A percentile compares a stretch with the other conserved stretches of the same genome.
These are phyloP conservation scores for Boulengeromyrus knoepffleri DNA, from an alignment of 2,113 vertebrate species.

Conservation along the genomic window DNA sequence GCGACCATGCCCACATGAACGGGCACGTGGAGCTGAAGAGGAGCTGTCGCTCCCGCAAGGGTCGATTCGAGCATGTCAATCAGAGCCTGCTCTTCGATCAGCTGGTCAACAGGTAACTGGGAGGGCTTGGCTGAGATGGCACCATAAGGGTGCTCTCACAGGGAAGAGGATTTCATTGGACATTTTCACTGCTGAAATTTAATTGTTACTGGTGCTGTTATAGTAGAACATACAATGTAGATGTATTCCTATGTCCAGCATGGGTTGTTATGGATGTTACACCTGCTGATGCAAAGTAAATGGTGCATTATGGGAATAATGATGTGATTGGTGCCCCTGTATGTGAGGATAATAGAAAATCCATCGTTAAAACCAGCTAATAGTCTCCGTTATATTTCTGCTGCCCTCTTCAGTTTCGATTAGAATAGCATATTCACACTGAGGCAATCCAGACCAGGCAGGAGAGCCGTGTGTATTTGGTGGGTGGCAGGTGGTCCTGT, in stretches of 20 bases:
- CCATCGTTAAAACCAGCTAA: not conserved
- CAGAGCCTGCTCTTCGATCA: constrained; percentile 97
- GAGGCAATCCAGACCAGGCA: not conserved
- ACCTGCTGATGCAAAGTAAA: not conserved
- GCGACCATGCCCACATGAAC: constrained; percentile 86
- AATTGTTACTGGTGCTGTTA: not conserved
- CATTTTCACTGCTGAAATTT: not conserved
- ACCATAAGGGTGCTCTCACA: not conserved
- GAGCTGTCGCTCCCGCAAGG: constrained; percentile 88
- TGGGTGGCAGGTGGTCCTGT: not conserved
- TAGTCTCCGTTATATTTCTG: not conserved
- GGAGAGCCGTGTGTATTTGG: not conserved
- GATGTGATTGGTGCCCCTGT: not conserved
- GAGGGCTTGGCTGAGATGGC: not conserved
- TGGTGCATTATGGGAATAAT: not conserved
- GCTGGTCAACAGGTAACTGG: constrained; percentile 86
- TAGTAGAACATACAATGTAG: not conserved
- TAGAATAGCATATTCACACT: too few species aligned
- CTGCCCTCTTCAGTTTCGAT: not conserved
- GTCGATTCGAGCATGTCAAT: constrained; percentile 94
- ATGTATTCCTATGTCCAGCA: not conserved
- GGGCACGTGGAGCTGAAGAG: constrained; percentile 91
- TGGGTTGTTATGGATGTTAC: not conserved
- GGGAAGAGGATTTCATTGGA: not conserved
- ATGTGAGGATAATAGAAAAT: not conserved